Evolutionary conservation across 2,113 vertebrate species (phyloP).

Genomic region (Dolichotis patagonum): DNA sequence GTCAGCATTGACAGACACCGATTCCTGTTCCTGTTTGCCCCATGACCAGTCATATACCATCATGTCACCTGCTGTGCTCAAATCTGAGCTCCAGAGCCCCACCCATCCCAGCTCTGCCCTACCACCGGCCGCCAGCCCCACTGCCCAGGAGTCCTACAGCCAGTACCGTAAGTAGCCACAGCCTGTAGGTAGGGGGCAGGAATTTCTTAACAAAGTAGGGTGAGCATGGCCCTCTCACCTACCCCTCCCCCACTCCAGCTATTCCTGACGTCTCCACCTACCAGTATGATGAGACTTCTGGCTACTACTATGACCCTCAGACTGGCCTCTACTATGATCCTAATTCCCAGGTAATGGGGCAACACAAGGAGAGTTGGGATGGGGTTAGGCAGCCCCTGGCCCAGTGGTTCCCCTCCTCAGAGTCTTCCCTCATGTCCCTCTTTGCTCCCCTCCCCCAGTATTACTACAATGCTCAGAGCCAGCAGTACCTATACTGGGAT

Average conservation of each 20-base stretch:
- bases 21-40: constrained; percentile 42
- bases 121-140: constrained; percentile 70
- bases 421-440: background rate
- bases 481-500: constrained; percentile 96
- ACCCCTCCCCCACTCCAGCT: constrained; percentile 81
- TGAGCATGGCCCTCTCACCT: background rate
- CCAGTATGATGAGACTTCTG: constrained; percentile 93
- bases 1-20: background rate
- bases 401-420: background rate
- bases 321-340: constrained; percentile 95
- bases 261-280: constrained; percentile 95
- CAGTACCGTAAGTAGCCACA: constrained; percentile 83
- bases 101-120: constrained; percentile 74
- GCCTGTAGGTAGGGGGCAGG: background rate
- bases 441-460: constrained; percentile 84
- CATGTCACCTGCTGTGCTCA: constrained; percentile 82
- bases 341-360: constrained; percentile 90
- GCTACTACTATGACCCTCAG: constrained; percentile 93
- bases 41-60: constrained; percentile 80
- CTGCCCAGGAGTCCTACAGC: constrained; percentile 80
- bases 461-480: constrained; percentile 93
- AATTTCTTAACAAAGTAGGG: background rate
- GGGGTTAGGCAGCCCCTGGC: background rate
- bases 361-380: background rate
- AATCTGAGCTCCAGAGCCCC: constrained; percentile 82